Percentiles rank a stretch among this genome's conserved stretches.
Conservation (phyloP, 2,797 vertebrate species). For the Acomys russatus region DNA sequence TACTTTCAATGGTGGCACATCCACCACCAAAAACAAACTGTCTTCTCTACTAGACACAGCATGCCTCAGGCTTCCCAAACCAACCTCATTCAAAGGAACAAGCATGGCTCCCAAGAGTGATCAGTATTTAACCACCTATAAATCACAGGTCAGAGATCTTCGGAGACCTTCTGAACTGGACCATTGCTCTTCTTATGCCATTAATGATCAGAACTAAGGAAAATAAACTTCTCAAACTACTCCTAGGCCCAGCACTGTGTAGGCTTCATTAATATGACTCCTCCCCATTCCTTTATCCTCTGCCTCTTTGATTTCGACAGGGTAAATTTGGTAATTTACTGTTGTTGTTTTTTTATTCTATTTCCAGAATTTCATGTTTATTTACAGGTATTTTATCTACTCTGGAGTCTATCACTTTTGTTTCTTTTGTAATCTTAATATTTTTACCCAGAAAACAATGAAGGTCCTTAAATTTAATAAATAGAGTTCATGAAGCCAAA, state of each 20-base stretch:
- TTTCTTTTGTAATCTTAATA: constrained; percentile 16
- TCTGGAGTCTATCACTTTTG: neutral
- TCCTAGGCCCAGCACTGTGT: neutral
- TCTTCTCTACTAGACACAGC: constrained; percentile 52
- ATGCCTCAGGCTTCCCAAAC: constrained; percentile 37
- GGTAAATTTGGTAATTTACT: neutral
- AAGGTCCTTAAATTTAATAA: neutral
- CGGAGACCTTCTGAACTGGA: neutral
- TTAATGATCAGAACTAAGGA: constrained; percentile 48
- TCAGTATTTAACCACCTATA: constrained; percentile 62
- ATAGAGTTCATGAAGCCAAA: neutral
- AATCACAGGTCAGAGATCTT: constrained; percentile 39
- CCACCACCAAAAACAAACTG: neutral
- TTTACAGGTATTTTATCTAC: constrained; percentile 8
- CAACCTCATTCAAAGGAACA: constrained; percentile 18
- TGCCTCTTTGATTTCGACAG: constrained; percentile 23
- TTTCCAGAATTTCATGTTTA: neutral
- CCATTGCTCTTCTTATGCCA: constrained; percentile 21
- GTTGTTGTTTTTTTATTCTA: neutral
- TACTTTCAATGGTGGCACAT: neutral
- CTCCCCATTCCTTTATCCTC: neutral
- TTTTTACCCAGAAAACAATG: neutral
- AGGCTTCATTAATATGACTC: neutral
- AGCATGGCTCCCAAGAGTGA: neutral
- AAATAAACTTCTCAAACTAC: constrained; percentile 52